phyloP scores from a whole-genome alignment of 1,140 invertebrate genomes.

The Bombus pyrosoma region DNA sequence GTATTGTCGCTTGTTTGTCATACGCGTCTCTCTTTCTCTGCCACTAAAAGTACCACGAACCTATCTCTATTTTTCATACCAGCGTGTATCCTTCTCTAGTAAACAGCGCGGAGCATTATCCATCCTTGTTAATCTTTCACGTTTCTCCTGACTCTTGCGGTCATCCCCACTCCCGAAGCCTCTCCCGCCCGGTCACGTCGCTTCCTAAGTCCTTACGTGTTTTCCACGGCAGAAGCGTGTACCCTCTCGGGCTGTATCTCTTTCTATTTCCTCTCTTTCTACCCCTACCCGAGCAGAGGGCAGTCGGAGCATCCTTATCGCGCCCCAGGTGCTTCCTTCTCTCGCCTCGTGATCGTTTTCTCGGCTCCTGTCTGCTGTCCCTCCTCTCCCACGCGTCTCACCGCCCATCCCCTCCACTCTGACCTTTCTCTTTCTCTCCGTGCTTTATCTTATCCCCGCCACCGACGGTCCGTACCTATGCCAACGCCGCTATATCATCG shows the following conservation, averaged over 20 bases:
- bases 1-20: too few species aligned
- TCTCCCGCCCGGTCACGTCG: conserved; percentile 17
- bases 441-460: conserved; percentile 7
- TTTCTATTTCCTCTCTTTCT: conserved; percentile 24
- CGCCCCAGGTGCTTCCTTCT: background rate
- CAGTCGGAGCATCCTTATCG: conserved; percentile 1
- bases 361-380: conserved; percentile 10
- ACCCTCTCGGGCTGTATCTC: conserved; percentile 36
- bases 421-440: conserved; percentile 48
- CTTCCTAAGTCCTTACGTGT: conserved; percentile 10
- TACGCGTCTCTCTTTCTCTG: background rate
- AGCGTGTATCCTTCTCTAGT: background rate
- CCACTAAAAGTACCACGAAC: too few species aligned
- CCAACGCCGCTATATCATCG: conserved; percentile 24
- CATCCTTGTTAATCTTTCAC: conserved; percentile 17
- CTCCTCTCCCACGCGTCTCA: background rate
- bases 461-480: conserved; percentile 39
- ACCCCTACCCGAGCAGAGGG: background rate
- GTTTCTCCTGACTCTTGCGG: conserved; percentile 41
- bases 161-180: conserved; percentile 46
- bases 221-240: conserved; percentile 44
- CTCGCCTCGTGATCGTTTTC: background rate
- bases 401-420: background rate
- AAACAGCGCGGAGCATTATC: background rate
- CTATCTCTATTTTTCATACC: too few species aligned